A percentile compares a stretch with the other conserved stretches of the same genome.
phyloP scores from a whole-genome alignment of 2,113 vertebrate genomes.

The Serilophus lunatus region DNA sequence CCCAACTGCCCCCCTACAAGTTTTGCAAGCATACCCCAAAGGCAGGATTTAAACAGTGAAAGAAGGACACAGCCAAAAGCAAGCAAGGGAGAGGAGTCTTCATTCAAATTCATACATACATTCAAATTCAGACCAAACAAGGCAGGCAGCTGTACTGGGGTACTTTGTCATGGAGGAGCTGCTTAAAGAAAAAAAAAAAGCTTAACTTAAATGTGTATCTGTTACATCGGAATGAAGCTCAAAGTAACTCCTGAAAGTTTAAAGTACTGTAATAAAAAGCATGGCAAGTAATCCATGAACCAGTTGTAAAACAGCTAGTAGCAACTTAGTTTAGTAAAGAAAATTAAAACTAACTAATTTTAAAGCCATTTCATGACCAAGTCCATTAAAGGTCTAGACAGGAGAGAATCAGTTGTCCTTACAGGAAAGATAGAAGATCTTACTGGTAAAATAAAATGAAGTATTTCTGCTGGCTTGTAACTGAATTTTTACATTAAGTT shows the following conservation, averaged over 20 bases:
- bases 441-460: background rate
- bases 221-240: background rate
- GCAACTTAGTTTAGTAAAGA: background rate
- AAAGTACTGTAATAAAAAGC: background rate
- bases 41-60: background rate
- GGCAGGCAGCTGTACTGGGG: background rate
- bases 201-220: background rate
- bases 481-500: background rate
- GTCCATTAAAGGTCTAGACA: background rate
- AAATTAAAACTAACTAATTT: background rate
- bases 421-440: background rate
- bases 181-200: background rate
- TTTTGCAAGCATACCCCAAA: background rate
- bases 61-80: background rate
- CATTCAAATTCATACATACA: background rate
- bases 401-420: background rate
- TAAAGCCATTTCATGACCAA: background rate
- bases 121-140: background rate
- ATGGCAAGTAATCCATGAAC: background rate
- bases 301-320: background rate
- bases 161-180: background rate
- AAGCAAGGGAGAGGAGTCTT: background rate
- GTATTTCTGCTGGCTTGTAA: background rate
- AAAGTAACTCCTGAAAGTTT: background rate
- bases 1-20: background rate